phyloP scores from a whole-genome alignment of 2,888 invertebrate species.

The Cheilosia vulpina region DNA sequence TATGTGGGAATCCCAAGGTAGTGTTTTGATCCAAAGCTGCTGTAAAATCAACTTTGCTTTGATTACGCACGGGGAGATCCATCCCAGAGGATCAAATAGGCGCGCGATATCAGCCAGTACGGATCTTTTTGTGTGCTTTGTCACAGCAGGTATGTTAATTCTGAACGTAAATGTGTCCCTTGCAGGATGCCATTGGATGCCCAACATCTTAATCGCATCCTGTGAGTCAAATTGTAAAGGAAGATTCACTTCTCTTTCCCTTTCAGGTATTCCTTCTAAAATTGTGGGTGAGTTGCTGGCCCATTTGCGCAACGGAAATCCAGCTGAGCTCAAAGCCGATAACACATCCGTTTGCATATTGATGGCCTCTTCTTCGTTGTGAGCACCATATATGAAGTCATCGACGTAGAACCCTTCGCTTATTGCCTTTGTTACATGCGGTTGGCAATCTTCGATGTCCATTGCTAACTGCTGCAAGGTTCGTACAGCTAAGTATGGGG shows the following conservation, averaged over 20 bases:
- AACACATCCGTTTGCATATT: constrained; percentile 2
- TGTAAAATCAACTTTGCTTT: constrained; percentile 33
- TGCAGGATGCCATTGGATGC: too few relatives aligned
- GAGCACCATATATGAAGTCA: constrained; percentile 25
- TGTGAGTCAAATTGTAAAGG: too few relatives aligned
- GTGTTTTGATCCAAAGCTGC: constrained; percentile 14
- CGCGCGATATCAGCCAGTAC: constrained; percentile 41
- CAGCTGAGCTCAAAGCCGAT: neutral
- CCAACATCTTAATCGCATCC: too few relatives aligned
- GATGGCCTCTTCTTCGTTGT: constrained; percentile 9
- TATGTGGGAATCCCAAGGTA: neutral
- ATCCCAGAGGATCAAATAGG: constrained; percentile 52
- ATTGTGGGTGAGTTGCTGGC: too few relatives aligned
- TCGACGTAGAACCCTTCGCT: constrained; percentile 14
- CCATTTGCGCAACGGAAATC: constrained; percentile 20
- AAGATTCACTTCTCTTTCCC: too few relatives aligned
- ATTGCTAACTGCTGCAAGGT: neutral
- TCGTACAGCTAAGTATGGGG: constrained; percentile 5
- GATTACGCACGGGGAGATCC: constrained; percentile 40
- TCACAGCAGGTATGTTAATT: neutral
- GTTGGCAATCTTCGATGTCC: neutral
- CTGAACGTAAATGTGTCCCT: too few relatives aligned
- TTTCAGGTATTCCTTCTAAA: too few relatives aligned
- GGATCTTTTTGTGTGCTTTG: constrained; percentile 5
- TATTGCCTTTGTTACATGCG: constrained; percentile 5